phyloP scores from a whole-genome alignment of 2,888 invertebrate species.

The Crepidodera aurea region DNA sequence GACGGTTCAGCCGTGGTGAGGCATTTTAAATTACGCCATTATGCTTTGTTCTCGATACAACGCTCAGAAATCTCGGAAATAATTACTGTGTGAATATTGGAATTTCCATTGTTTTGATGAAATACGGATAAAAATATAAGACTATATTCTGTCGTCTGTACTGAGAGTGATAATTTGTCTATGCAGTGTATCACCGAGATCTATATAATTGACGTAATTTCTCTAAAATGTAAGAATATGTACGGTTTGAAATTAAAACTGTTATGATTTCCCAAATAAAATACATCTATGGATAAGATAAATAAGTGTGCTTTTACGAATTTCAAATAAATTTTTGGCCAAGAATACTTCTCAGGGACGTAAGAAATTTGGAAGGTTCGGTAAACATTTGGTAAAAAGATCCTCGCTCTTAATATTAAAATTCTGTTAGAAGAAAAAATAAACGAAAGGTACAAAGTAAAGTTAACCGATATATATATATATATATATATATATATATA shows the following conservation, averaged over 20 bases:
- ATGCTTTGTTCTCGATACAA: conserved; percentile 13
- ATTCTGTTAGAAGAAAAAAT: too few relatives aligned
- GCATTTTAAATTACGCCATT: conserved; percentile 11
- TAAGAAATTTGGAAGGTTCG: too few relatives aligned
- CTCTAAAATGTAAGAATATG: not conserved
- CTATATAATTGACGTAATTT: not conserved
- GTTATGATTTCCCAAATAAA: too few relatives aligned
- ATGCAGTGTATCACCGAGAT: not conserved
- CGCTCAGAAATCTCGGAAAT: conserved; percentile 17
- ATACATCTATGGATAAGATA: too few relatives aligned
- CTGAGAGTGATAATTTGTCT: not conserved
- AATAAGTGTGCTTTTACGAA: too few relatives aligned
- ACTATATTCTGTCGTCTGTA: not conserved
- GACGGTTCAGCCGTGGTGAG: conserved; percentile 4
- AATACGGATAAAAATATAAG: not conserved
- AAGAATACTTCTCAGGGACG: too few relatives aligned
- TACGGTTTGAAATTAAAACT: not conserved
- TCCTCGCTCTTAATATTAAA: too few relatives aligned
- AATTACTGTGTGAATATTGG: conserved; percentile 12
- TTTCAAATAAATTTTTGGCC: too few relatives aligned
- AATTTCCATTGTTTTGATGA: conserved; percentile 7
- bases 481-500: too few relatives aligned
- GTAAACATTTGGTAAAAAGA: too few relatives aligned
- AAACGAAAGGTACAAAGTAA: too few relatives aligned
- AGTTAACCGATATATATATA: too few relatives aligned